A percentile compares a stretch with the other conserved stretches of the same genome.
Conservation (phyloP, 1,140 invertebrate genomes). For the Sogatella furcifera region DNA sequence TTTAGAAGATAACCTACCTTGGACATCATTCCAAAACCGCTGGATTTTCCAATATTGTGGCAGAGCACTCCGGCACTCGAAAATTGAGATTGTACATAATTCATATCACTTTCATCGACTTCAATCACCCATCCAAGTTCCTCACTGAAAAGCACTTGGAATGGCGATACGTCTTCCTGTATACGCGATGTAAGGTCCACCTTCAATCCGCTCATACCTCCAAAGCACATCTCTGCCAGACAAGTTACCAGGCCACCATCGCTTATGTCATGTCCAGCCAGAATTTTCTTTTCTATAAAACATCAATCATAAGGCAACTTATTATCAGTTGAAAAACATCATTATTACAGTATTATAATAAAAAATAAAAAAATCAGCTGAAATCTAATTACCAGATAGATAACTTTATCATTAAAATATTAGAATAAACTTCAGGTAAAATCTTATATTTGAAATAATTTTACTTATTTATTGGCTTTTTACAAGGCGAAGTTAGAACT, state of each 20-base stretch:
- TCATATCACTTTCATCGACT: constrained; percentile 43
- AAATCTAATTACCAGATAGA: no score
- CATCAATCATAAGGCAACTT: neutral
- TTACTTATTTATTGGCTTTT: no score
- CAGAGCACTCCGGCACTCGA: constrained; percentile 48
- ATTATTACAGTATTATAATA: no score
- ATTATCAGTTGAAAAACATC: no score
- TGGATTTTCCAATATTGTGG: constrained; percentile 57
- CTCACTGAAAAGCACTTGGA: constrained; percentile 76
- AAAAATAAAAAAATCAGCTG: no score
- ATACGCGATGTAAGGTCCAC: constrained; percentile 49
- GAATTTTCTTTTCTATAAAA: constrained; percentile 50
- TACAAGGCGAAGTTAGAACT: no score
- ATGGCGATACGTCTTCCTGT: constrained; percentile 25
- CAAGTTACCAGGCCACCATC: constrained; percentile 89
- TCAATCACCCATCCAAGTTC: constrained; percentile 90
- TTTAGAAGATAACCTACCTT: constrained; percentile 28
- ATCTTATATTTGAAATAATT: no score
- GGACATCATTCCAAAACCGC: constrained; percentile 53
- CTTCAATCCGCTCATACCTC: constrained; percentile 69
- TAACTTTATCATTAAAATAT: no score
- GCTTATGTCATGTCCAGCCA: constrained; percentile 92
- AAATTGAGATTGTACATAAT: constrained; percentile 50
- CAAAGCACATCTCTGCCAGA: constrained; percentile 91
- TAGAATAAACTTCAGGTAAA: no score